Conservation (phyloP, 30 jellyfish, hydroid and myxozoan genomes). For the Cassiopea xamachana region DNA sequence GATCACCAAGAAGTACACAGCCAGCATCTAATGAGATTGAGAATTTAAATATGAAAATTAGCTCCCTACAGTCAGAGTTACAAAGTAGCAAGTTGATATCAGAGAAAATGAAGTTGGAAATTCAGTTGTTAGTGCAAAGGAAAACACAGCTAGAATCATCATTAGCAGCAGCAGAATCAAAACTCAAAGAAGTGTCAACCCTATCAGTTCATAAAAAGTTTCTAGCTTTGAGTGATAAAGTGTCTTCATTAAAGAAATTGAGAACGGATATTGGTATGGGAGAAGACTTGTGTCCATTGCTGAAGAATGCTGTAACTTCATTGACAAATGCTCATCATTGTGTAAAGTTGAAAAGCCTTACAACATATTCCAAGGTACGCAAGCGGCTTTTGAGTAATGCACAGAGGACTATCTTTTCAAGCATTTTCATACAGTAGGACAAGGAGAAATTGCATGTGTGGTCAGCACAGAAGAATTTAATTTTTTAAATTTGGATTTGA, state of each 20-base stretch:
- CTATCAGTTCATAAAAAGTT: constrained; percentile 2
- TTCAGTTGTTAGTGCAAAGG: constrained; percentile 22
- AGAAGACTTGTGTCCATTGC: constrained; percentile 9
- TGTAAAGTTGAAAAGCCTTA: constrained; percentile 7
- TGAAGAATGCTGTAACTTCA: constrained; percentile 40
- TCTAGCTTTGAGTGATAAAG: constrained; percentile 8
- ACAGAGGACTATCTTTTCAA: no score
- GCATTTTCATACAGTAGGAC: no score
- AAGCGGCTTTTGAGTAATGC: no score
- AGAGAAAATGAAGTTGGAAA: constrained; percentile 38
- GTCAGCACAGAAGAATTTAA: no score
- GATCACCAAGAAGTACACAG: constrained; percentile 36
- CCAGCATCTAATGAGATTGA: neutral
- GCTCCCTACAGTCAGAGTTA: neutral
- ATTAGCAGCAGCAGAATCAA: constrained; percentile 14
- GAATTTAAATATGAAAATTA: neutral
- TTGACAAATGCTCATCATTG: constrained; percentile 12
- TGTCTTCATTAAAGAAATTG: constrained; percentile 15
- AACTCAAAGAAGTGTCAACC: neutral
- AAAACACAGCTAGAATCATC: constrained; percentile 30
- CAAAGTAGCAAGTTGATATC: constrained; percentile 3
- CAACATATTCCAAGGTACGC: constrained; percentile 42
- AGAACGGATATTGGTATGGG: constrained; percentile 40
- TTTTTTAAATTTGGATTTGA: no score
- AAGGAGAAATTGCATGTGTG: no score